A percentile compares a stretch with the other conserved stretches of the same genome.
These are phyloP conservation scores for Numida meleagris DNA, from an alignment of 2,113 vertebrate genomes.

Conservation along the genomic window DNA sequence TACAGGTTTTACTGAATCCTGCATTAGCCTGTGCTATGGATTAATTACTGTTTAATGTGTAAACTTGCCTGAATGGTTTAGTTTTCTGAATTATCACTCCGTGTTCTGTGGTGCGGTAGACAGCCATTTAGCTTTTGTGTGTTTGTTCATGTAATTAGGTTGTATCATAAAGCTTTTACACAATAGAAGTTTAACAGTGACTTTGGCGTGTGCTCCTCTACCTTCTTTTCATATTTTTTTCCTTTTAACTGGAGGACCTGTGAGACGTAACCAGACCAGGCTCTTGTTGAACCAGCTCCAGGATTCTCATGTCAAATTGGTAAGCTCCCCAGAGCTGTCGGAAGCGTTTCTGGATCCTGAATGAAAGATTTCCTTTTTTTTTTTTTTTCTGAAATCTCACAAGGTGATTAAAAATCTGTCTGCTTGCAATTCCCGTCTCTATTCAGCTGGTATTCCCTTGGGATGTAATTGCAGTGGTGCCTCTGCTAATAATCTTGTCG, in stretches of 20 bases:
- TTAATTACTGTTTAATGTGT: constrained; percentile 41
- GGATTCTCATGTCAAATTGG: background rate
- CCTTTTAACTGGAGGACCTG: background rate
- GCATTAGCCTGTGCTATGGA: background rate
- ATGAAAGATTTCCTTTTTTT: background rate
- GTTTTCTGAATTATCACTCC: background rate
- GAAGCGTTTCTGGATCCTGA: background rate
- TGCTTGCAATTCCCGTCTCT: background rate
- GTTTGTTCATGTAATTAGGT: background rate
- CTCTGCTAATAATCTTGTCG: background rate
- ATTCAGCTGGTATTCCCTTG: background rate
- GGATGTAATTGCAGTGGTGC: background rate
- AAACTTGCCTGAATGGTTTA: background rate
- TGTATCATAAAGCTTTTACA: background rate
- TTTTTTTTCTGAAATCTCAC: background rate
- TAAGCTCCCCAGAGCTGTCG: background rate
- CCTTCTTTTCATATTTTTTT: background rate
- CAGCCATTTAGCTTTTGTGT: background rate
- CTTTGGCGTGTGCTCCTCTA: background rate
- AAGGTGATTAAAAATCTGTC: background rate
- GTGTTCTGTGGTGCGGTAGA: background rate
- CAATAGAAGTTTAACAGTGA: background rate
- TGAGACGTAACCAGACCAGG: background rate
- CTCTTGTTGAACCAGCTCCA: background rate
- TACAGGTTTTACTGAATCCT: background rate